A percentile compares a stretch with the other conserved stretches of the same genome.
Conservation (phyloP, 2,888 invertebrate species). For the Gymnosoma rotundatum region DNA sequence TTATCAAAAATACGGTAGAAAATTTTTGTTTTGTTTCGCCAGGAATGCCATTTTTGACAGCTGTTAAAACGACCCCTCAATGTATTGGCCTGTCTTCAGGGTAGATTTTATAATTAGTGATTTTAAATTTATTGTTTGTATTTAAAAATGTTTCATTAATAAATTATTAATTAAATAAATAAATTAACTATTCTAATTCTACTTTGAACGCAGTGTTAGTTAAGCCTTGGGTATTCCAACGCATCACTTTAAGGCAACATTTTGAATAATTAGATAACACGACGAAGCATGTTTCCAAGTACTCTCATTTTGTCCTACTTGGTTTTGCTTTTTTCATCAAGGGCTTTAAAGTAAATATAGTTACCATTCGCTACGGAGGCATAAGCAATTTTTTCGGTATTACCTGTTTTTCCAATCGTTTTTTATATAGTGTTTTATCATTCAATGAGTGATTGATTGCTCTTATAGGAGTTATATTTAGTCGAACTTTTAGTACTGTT, state of each 20-base stretch:
- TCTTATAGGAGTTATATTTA: not conserved
- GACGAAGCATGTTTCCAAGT: too few relatives aligned
- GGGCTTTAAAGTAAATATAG: slow-evolving; percentile 49
- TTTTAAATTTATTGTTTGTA: too few relatives aligned
- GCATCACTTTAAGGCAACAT: too few relatives aligned
- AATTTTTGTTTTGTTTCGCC: not conserved
- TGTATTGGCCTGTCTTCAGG: too few relatives aligned
- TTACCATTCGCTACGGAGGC: not conserved
- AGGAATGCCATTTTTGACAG: not conserved
- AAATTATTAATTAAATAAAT: too few relatives aligned
- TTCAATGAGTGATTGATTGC: not conserved
- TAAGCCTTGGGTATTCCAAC: too few relatives aligned
- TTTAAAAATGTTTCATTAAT: too few relatives aligned
- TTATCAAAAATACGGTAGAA: not conserved
- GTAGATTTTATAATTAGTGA: too few relatives aligned
- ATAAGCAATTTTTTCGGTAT: not conserved
- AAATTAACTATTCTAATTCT: too few relatives aligned
- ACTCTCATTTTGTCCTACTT: slow-evolving; percentile 53
- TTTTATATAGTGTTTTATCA: not conserved
- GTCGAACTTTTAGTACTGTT: not conserved
- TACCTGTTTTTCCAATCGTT: not conserved
- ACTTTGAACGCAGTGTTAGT: too few relatives aligned
- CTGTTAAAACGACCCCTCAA: too few relatives aligned
- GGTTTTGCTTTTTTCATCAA: slow-evolving; percentile 22
- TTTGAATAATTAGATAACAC: too few relatives aligned